Percentiles rank a stretch among this genome's conserved stretches.
phyloP scores from a whole-genome alignment of 2,888 invertebrate species.

The Itoplectis maculator region DNA sequence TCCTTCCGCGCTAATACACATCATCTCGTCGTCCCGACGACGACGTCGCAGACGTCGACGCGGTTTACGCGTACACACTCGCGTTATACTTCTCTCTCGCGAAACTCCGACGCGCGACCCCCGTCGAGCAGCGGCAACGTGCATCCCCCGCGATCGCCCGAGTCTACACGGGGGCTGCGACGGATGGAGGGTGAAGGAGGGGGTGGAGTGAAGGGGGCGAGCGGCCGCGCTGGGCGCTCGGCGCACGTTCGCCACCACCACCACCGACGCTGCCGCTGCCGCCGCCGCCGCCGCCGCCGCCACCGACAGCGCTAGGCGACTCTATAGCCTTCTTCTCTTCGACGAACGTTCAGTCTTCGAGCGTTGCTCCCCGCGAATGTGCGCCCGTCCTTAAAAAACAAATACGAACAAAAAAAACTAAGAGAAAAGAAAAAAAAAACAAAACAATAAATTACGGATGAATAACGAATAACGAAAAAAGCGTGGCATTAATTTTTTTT shows the following conservation, averaged over 20 bases:
- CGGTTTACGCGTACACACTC: too few species aligned
- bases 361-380: conserved; percentile 76
- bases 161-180: background rate
- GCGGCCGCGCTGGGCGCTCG: conserved; percentile 40
- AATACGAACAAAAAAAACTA: background rate
- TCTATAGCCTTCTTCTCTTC: conserved; percentile 63
- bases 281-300: conserved; percentile 27
- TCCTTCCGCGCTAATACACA: conserved; percentile 30
- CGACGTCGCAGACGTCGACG: conserved; percentile 1
- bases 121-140: too few species aligned
- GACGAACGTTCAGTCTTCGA: conserved; percentile 77
- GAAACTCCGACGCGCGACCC: conserved; percentile 37
- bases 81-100: background rate
- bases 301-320: conserved; percentile 1
- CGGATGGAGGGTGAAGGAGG: too few species aligned
- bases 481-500: background rate
- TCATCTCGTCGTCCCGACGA: background rate
- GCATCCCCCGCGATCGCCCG: conserved; percentile 45
- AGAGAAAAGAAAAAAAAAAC: background rate
- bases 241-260: conserved; percentile 60
- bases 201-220: conserved; percentile 1
- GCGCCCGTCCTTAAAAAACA: conserved; percentile 41
- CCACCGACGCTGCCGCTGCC: conserved; percentile 34
- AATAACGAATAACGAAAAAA: conserved; percentile 1
- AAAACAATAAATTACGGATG: too few species aligned